Evolutionary conservation across 2,888 invertebrate species (phyloP), one percentile per base, ranked within the genome.

Genomic region (Luffia ferchaultella): DNA sequence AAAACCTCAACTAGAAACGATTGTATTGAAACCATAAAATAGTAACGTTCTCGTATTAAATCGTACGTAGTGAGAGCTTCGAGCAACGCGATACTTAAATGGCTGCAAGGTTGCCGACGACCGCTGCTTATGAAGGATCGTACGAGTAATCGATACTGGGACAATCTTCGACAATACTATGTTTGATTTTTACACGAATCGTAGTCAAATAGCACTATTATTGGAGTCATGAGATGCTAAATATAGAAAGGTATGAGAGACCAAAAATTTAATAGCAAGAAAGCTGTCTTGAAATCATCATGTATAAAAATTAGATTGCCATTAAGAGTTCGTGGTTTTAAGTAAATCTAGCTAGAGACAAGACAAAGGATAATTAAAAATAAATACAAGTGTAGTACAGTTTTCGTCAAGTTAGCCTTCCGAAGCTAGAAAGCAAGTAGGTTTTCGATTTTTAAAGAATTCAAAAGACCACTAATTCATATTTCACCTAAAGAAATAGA

Each of bases 111-210:
- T 51, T 57, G 54, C 56, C 43, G 16, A n/a, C 54, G 48, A 50
- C 51, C 46, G 53, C 60, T 57, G 61, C 62, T 58, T 59, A 49
- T 49, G 62, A 58, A 61, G 63, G 62, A 63, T 53, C 55, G 50
- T 53, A 53, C 48, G 50, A 42, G 56, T 60, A 62, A 65, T 63
- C 60, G 57, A 64, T 63, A 59, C 53, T 12, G 12, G 30, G 30
- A 30, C 12, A 30, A 7, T 12, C 30, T n/a, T n/a, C n/a, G n/a
- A n/a, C n/a, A n/a, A n/a, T n/a, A n/a, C n/a, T n/a, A n/a, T 7
- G 30, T 12, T 30, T 12, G 5, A 12, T 12, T 3, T 12, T 30
- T 30, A 3, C 30, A 30, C 30, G 30, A 30, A 12, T 12, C 5
- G 30, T 12, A 12, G 3, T 30, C 30, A 30, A 30, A 30, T 30